These are phyloP conservation scores for Nymphalis urticae DNA, from an alignment of 2,888 invertebrate species.

Conservation along the genomic window DNA sequence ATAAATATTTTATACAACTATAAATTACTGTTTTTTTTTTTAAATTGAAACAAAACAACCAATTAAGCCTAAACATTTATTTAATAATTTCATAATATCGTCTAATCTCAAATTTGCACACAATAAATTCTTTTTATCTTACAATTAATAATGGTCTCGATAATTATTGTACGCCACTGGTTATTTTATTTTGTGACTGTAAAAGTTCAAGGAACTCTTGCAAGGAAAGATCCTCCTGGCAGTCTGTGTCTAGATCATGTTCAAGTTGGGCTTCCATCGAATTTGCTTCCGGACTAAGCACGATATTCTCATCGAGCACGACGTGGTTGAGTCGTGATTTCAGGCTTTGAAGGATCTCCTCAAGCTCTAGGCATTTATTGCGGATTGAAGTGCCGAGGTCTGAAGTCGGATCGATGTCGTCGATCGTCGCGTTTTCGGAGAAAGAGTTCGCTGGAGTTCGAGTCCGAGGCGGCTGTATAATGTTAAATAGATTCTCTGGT, in stretches of 20 bases:
- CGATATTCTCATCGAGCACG: conserved; percentile 75
- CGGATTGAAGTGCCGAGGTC: conserved; percentile 76
- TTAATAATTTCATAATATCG: conserved; percentile 53
- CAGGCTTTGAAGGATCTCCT: conserved; percentile 76
- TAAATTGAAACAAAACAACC: conserved; percentile 18
- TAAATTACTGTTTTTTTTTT: neutral
- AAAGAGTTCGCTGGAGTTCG: conserved; percentile 75
- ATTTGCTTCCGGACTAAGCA: conserved; percentile 76
- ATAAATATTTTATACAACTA: neutral
- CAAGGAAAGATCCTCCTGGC: conserved; percentile 76
- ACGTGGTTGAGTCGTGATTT: conserved; percentile 78
- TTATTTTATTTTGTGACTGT: conserved; percentile 74
- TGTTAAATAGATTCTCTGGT: conserved; percentile 66
- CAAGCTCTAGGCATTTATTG: conserved; percentile 76
- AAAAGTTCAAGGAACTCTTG: conserved; percentile 77
- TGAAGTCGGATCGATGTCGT: conserved; percentile 76
- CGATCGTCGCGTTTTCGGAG: conserved; percentile 69
- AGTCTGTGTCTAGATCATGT: conserved; percentile 77
- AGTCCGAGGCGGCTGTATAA: conserved; percentile 74
- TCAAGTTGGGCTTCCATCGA: conserved; percentile 76
- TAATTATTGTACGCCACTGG: conserved; percentile 66
- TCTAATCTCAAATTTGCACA: conserved; percentile 71
- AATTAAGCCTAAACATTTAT: conserved; percentile 34
- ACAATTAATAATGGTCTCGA: conserved; percentile 46
- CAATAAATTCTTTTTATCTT: conserved; percentile 65